Evolutionary conservation across 2,888 invertebrate genomes (phyloP), one percentile per base, ranked within the genome.

Genomic region (Drosophila helvetica): DNA sequence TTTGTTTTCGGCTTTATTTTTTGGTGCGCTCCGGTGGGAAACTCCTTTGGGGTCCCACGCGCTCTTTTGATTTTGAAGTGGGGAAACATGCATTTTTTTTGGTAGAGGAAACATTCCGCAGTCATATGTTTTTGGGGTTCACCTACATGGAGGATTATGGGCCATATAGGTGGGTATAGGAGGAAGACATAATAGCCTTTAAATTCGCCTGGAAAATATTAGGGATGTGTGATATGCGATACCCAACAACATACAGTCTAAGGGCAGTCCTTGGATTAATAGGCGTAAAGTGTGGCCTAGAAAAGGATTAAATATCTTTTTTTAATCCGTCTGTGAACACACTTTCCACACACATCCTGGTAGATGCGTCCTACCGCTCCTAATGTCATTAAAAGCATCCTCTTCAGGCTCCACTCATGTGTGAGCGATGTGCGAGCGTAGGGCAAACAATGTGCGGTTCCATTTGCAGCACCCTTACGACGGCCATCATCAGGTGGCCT

Each of bases 1-100:
- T 79, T 79, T 82, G 81, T 87, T 87, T 79, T 87, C 72, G 65
- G 70, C 42, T 15, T 70, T 74, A 74, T 77, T 67, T 75, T 72
- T 66, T 18, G 18, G 42, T 12, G 30, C 59, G 68, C 77, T 87
- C 77, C 76, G 82, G 75, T 58, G 77, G 72, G 47, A 53, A 67
- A 72, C 80, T 80, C 83, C 83, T 86, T 75, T 63, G 75, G 72
- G 78, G 63, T 48, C 25, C 17, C 18, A 38, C 48, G 47, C 70
- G 50, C 80, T 64, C 57, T 80, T 80, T 75, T 78, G 68, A 79
- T 77, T 79, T 71, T 60, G 57, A 62, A 62, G 47, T 73, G 75
- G 43, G 70, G 66, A 55, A 62, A 45, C 46, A 48, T 61, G 60
- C 54, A 64, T 60, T 75, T 43, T 68, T 47, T n/a, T 18, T 52